Base-by-base conservation (phyloP, 2,797 vertebrate species). In the Ptychobarbus kaznakovi region DNA sequence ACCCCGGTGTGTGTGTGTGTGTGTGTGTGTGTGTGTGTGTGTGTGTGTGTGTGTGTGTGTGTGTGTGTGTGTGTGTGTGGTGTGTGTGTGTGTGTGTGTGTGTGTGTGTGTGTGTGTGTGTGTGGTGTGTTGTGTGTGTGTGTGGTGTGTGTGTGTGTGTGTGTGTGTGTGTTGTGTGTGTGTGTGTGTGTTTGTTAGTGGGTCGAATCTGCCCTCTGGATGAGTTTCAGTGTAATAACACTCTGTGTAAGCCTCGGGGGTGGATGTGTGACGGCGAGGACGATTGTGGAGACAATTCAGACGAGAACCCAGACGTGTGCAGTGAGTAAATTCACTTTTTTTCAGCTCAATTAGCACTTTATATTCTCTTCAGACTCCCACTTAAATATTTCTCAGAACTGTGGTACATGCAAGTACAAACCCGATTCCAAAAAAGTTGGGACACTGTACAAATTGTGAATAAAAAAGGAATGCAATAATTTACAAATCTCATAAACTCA, bases 221-320 rank as follows among this genome's bases (percentile, higher is more conserved):
- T 46, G 85, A 99, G 91, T 97, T 98, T 63, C 74, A 82, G 85
- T 82, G 81, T 46, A 83, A 78, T 93, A 99, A 99, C 93, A 98
- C 97, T 0, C 89, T 99, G 87, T 99, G 98, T 90, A 99, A 99
- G 87, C 98, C 98, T 0, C 94, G 97, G 75, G 96, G 96, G 70
- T 99, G 98, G 98, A 98, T 96, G 89, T 99, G 98, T 0, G 98
- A 99, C 0, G 98, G 98, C 0, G 97, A 99, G 87, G 98, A 99
- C 0, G 98, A 99, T 91, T 99, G 98, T 0, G 98, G 98, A 1
- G 98, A 99, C 92, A 99, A 99, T 92, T 99, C 98, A 0, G 98
- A 99, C 0, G 97, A 99, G 89, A 97, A 96, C 81, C 97, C 96
- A 0, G 97, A 98, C 9, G 94, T 97, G 88, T 99, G 98, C 93